These are phyloP conservation scores for Pseudomyrmex cubaensis DNA, from an alignment of 1,140 invertebrate species.

Conservation along the genomic window DNA sequence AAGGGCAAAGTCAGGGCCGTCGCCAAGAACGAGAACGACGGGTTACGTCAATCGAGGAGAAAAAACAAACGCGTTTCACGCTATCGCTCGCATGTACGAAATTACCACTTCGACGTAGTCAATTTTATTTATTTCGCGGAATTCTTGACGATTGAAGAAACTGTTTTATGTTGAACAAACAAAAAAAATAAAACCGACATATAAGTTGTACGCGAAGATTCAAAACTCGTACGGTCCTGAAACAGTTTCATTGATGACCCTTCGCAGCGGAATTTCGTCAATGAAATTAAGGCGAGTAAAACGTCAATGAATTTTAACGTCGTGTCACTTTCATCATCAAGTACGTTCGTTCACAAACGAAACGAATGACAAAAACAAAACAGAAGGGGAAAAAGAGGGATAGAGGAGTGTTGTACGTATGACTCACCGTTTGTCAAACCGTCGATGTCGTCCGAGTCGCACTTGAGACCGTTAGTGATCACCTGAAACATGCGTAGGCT, in stretches of 20 bases:
- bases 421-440: conserved; percentile 79
- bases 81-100: not conserved
- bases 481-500: conserved; percentile 75
- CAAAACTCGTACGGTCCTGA: conserved; percentile 15
- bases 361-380: conserved; percentile 7
- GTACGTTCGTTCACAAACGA: conserved; percentile 47
- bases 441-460: conserved; percentile 74
- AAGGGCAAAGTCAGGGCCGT: conserved; percentile 71
- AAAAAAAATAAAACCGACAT: no score
- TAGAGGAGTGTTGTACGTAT: conserved; percentile 26
- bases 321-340: conserved; percentile 39
- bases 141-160: no score
- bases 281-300: conserved; percentile 61
- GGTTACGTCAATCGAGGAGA: not conserved
- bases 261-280: conserved; percentile 53
- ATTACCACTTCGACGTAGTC: not conserved
- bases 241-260: not conserved
- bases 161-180: no score
- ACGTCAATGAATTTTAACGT: conserved; percentile 45
- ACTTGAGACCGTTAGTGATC: conserved; percentile 78
- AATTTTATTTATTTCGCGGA: no score
- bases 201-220: no score
- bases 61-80: not conserved
- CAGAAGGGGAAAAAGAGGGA: conserved; percentile 1
- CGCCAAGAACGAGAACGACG: conserved; percentile 9